phyloP scores from a whole-genome alignment of 2,888 invertebrate species.

The Megastigmus dorsalis region DNA sequence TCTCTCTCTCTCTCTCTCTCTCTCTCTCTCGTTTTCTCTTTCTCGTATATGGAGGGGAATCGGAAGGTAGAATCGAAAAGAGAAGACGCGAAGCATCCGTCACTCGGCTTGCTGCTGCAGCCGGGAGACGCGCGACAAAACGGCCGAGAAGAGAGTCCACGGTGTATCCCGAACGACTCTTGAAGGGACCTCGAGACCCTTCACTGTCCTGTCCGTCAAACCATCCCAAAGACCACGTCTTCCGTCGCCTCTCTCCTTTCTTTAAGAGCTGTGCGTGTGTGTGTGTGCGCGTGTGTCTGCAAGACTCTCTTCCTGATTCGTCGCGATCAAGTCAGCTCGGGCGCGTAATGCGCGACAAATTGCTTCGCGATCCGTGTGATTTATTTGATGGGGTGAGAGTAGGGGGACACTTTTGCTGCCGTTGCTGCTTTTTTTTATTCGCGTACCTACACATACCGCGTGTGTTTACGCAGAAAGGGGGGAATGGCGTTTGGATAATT shows the following conservation, averaged over 20 bases:
- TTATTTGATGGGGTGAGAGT: constrained; percentile 20
- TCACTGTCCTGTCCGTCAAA: constrained; percentile 21
- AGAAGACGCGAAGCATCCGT: too few relatives aligned
- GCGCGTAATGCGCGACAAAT: constrained; percentile 45
- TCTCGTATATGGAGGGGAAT: not conserved
- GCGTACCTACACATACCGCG: too few relatives aligned
- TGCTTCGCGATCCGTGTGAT: constrained; percentile 37
- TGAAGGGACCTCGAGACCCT: constrained; percentile 14
- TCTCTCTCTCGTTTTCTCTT: not conserved
- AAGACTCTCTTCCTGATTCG: constrained; percentile 18
- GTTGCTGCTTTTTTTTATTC: too few relatives aligned
- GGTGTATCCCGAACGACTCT: constrained; percentile 16
- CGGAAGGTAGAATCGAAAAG: too few relatives aligned
- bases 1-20: constrained; percentile 10
- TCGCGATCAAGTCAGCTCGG: constrained; percentile 9
- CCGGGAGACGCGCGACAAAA: constrained; percentile 39
- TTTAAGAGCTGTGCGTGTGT: too few relatives aligned
- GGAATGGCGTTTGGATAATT: too few relatives aligned
- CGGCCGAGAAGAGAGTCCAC: too few relatives aligned
- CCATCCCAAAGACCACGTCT: too few relatives aligned
- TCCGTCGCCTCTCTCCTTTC: not conserved
- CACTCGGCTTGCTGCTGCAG: too few relatives aligned
- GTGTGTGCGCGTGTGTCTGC: not conserved
- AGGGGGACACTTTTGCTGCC: not conserved
- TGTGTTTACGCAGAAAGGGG: too few relatives aligned